These are phyloP conservation scores for Forpus xanthops DNA, from an alignment of 2,797 vertebrate genomes.

Conservation along the genomic window DNA sequence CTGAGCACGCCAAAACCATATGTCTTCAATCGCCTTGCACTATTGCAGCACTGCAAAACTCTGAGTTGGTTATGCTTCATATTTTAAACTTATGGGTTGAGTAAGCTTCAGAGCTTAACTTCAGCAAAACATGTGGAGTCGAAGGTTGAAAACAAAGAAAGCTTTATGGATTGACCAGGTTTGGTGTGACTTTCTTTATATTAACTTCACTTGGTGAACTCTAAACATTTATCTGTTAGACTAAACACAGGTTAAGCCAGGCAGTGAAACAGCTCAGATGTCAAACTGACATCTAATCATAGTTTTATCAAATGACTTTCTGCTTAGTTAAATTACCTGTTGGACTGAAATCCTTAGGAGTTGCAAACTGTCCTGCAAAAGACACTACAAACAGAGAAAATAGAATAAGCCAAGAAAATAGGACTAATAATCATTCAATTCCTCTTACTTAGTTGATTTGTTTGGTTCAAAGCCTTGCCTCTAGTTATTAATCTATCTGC, in stretches of 20 bases:
- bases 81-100: background rate
- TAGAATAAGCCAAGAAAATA: background rate
- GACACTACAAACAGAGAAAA: background rate
- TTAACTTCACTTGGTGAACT: background rate
- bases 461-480: background rate
- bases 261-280: background rate
- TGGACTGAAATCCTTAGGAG: background rate
- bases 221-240: conserved; percentile 44
- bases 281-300: conserved; percentile 3
- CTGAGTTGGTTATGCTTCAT: background rate
- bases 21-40: background rate
- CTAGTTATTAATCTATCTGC: background rate
- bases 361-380: background rate
- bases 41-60: background rate
- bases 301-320: background rate
- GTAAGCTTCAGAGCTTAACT: background rate
- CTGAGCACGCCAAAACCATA: background rate
- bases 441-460: background rate
- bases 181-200: background rate
- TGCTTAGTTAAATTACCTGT: background rate
- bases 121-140: background rate
- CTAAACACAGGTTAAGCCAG: conserved; percentile 45
- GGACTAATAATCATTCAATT: background rate
- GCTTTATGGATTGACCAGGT: background rate
- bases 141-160: conserved; percentile 1